Conservation (phyloP, 2,113 vertebrate genomes). For the Erythrocebus patas region DNA sequence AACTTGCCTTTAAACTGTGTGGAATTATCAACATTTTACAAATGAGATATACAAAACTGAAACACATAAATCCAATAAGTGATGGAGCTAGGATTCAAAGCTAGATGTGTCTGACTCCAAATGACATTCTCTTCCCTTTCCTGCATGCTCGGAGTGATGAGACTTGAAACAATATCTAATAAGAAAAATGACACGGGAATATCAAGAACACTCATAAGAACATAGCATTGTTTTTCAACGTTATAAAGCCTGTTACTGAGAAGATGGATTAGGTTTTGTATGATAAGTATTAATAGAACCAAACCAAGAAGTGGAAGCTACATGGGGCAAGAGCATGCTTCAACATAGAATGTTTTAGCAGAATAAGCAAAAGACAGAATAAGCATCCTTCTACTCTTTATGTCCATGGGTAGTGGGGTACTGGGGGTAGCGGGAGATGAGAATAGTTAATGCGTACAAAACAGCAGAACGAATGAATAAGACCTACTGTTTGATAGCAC, state of each 20-base stretch:
- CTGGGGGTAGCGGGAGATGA: too few relatives aligned
- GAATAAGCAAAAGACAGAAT: background rate
- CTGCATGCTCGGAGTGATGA: background rate
- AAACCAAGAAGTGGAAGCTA: background rate
- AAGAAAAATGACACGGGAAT: background rate
- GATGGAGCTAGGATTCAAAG: conserved; percentile 1
- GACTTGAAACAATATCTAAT: background rate
- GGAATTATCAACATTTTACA: conserved; percentile 1
- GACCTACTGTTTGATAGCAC: too few relatives aligned
- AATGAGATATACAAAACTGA: conserved; percentile 16
- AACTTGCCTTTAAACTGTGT: background rate
- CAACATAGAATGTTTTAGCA: background rate
- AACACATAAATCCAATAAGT: background rate
- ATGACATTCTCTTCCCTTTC: conserved; percentile 1
- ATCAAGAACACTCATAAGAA: background rate
- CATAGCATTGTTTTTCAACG: background rate
- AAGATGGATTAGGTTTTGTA: background rate
- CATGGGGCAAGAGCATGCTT: background rate
- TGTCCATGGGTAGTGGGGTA: too few relatives aligned
- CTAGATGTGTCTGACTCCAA: background rate
- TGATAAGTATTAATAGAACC: background rate
- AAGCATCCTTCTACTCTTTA: too few relatives aligned
- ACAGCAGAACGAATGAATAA: too few relatives aligned
- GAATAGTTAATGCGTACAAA: too few relatives aligned
- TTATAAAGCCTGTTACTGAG: background rate